phyloP scores from a whole-genome alignment of 2,113 vertebrate species.

The Pardalotus punctatus region DNA sequence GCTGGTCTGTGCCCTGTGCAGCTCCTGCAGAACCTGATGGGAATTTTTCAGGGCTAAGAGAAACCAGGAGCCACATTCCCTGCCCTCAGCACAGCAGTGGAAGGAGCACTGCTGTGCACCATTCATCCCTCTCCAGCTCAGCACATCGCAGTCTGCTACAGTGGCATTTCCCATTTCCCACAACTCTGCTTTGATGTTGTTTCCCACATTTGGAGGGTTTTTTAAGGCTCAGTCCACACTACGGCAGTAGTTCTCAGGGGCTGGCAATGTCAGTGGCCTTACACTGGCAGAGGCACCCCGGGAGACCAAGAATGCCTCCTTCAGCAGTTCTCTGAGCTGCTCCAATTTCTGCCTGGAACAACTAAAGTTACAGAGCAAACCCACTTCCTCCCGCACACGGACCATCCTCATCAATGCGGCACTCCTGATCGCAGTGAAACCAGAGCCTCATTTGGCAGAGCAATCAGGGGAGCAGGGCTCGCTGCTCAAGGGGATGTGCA shows the following conservation, averaged over 20 bases:
- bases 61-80: background rate
- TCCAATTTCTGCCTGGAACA: constrained; percentile 41
- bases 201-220: background rate
- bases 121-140: background rate
- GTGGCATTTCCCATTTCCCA: background rate
- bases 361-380: constrained; percentile 8
- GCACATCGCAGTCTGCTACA: background rate
- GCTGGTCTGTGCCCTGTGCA: background rate
- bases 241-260: background rate
- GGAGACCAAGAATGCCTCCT: constrained; percentile 1
- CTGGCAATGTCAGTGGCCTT: background rate
- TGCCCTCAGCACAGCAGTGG: background rate
- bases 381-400: background rate
- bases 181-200: background rate
- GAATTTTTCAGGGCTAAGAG: background rate
- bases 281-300: background rate
- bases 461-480: constrained; percentile 12
- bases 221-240: background rate
- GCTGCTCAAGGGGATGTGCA: constrained; percentile 32
- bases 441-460: constrained; percentile 50
- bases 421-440: background rate
- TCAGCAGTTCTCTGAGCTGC: constrained; percentile 33
- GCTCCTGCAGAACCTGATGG: background rate
- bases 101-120: background rate
- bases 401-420: constrained; percentile 19